Percentiles rank a stretch among this genome's conserved stretches.
Evolutionary conservation across 1,140 invertebrate species (phyloP).

Genomic region (Drosophila takahashii): DNA sequence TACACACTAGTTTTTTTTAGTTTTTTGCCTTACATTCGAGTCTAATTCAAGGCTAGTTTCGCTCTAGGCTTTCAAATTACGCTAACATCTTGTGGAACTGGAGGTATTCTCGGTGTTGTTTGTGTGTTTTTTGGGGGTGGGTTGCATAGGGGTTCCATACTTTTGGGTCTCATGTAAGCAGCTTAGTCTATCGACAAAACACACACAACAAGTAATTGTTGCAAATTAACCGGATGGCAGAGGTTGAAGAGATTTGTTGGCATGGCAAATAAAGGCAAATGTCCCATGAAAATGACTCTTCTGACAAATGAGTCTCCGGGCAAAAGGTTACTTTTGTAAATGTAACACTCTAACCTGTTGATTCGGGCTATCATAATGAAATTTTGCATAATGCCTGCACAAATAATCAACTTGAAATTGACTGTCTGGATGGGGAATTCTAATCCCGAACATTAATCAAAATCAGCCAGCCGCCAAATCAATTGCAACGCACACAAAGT

Average conservation of each 20-base stretch:
- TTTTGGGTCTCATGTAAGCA: constrained; percentile 10
- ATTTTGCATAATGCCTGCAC: constrained; percentile 55
- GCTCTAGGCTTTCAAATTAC: constrained; percentile 60
- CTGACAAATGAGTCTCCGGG: constrained; percentile 63
- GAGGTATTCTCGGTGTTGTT: constrained; percentile 68
- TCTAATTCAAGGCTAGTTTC: constrained; percentile 77
- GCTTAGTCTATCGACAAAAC: constrained; percentile 36
- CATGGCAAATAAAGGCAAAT: constrained; percentile 59
- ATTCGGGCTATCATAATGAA: constrained; percentile 28
- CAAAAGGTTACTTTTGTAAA: constrained; percentile 34
- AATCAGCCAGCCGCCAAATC: constrained; percentile 62
- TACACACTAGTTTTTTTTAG: constrained; percentile 66
- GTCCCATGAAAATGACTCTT: constrained; percentile 68
- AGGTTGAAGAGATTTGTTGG: constrained; percentile 37
- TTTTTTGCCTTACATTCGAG: constrained; percentile 55
- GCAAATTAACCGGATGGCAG: constrained; percentile 37
- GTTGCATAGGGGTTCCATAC: neutral
- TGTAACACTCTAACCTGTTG: constrained; percentile 37
- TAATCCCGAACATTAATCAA: constrained; percentile 48
- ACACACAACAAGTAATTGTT: constrained; percentile 30
- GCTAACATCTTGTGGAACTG: constrained; percentile 58
- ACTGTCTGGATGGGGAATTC: neutral
- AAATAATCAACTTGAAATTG: constrained; percentile 72
- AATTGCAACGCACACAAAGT: constrained; percentile 49
- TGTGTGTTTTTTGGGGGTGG: neutral